A percentile compares a stretch with the other conserved stretches of the same genome.
Conservation (phyloP, 2,888 invertebrate species). For the Tetanocera ferruginea region DNA sequence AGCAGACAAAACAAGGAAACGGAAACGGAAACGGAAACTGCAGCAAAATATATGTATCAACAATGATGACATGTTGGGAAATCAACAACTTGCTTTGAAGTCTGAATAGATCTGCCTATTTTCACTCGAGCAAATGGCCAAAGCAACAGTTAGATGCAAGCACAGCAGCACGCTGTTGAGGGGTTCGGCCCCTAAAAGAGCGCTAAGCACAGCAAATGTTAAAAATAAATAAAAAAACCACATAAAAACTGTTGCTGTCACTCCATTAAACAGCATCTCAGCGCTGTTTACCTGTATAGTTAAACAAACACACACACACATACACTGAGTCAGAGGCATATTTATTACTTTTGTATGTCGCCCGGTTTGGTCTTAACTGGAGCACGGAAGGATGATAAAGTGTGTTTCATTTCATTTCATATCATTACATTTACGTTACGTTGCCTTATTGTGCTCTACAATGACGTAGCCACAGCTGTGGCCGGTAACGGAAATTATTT, state of each 20-base stretch:
- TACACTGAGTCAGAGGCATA: no score
- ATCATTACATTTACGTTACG: neutral
- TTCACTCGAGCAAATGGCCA: neutral
- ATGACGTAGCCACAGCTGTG: neutral
- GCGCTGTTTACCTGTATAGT: neutral
- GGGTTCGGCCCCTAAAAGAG: neutral
- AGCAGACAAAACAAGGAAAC: neutral
- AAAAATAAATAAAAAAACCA: neutral
- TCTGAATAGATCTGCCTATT: no score
- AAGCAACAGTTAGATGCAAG: neutral
- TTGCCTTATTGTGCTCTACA: neutral
- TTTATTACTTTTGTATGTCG: no score
- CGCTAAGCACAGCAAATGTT: neutral
- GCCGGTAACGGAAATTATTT: neutral
- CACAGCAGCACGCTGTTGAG: neutral
- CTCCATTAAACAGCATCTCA: neutral
- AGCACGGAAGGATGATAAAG: neutral
- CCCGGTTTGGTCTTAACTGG: neutral
- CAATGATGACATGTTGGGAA: neutral
- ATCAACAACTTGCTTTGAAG: no score
- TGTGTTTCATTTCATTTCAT: constrained; percentile 4
- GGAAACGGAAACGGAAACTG: no score
- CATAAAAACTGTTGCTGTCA: neutral
- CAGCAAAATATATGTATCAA: neutral
- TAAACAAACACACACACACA: neutral